Conservation (phyloP, 2,113 vertebrate genomes). For the Platysternon megacephalum region DNA sequence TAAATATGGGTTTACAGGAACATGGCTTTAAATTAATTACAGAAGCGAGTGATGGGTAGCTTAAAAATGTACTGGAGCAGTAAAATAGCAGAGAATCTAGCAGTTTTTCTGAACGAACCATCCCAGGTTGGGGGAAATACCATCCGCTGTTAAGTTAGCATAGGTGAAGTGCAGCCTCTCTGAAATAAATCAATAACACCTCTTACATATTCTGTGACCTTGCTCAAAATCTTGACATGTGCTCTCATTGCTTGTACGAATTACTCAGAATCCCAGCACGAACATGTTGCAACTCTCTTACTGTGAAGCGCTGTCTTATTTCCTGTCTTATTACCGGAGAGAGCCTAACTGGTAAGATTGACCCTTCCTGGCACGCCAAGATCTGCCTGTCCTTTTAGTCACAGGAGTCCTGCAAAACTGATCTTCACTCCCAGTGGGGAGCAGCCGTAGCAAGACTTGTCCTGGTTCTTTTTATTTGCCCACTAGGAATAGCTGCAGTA, state of each 20-base stretch:
- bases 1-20: not conserved
- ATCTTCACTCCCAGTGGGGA: not conserved
- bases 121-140: not conserved
- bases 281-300: not conserved
- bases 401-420: not conserved
- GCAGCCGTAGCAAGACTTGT: not conserved
- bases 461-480: not conserved
- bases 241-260: not conserved
- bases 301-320: not conserved
- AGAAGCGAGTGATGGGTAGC: rapidly evolving
- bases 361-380: not conserved
- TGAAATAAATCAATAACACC: not conserved
- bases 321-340: not conserved
- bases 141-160: rapidly evolving
- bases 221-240: not conserved
- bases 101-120: rapidly evolving
- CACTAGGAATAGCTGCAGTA: not conserved
- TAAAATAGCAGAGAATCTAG: not conserved
- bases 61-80: not conserved
- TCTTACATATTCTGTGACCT: not conserved
- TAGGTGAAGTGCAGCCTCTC: not conserved
- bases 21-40: not conserved
- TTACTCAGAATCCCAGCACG: not conserved
- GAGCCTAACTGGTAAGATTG: not conserved
- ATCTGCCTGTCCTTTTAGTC: not conserved